Percentiles rank a stretch among this genome's conserved stretches.
Conservation (phyloP, 2,888 invertebrate genomes). For the Cecidostiba fungosa region DNA sequence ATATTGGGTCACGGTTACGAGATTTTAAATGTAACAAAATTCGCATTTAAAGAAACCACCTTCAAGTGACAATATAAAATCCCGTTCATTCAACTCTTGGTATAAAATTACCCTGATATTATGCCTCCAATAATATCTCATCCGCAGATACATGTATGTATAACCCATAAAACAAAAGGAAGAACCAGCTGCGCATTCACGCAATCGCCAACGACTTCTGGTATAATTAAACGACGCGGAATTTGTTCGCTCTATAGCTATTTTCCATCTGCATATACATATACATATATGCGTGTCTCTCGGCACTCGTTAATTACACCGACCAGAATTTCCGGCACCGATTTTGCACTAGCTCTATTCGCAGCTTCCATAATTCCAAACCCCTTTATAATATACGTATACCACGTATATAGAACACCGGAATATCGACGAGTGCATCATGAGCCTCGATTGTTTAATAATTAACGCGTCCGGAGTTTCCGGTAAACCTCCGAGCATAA, state of each 20-base stretch:
- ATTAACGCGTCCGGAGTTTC: slow-evolving; percentile 14
- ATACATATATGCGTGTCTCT: neutral
- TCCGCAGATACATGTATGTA: neutral
- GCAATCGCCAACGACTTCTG: slow-evolving; percentile 22
- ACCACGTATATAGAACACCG: neutral
- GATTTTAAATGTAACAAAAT: no score
- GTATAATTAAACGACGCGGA: slow-evolving; percentile 43
- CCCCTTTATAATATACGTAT: neutral
- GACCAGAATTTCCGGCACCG: slow-evolving; percentile 46
- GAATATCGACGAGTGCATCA: neutral
- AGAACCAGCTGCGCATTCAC: neutral
- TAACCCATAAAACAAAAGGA: no score
- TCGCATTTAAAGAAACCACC: no score
- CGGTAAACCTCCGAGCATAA: neutral
- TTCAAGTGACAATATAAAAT: neutral
- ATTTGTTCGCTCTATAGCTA: neutral
- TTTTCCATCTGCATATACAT: neutral
- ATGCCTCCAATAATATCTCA: neutral
- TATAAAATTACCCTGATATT: neutral
- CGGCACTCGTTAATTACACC: slow-evolving; percentile 23
- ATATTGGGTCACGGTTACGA: slow-evolving; percentile 15
- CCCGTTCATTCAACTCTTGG: neutral
- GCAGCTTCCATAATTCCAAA: slow-evolving; percentile 25
- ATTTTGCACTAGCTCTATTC: neutral
- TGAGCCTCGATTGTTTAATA: slow-evolving; percentile 21